Evolutionary conservation across 2,113 vertebrate genomes (phyloP).

Genomic region (Struthio camelus): DNA sequence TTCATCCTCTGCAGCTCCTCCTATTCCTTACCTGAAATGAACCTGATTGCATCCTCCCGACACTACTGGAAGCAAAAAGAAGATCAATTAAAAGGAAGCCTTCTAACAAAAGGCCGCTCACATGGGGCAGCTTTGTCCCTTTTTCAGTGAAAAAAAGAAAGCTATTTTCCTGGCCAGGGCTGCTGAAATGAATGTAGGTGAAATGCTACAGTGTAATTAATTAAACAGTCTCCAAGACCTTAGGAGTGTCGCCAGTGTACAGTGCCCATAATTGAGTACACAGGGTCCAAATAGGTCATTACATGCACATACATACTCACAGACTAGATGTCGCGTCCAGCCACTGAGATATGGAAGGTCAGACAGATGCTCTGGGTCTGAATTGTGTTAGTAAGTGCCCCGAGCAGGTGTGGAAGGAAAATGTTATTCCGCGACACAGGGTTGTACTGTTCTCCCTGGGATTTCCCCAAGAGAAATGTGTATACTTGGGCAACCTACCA

Average conservation of each 20-base stretch:
- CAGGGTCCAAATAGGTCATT: not conserved
- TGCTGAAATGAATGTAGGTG: not conserved
- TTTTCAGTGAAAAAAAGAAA: not conserved
- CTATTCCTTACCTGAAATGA: not conserved
- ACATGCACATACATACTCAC: not conserved
- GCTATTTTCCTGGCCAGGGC: not conserved
- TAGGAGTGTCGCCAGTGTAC: not conserved
- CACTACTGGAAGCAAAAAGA: not conserved
- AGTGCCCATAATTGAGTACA: not conserved
- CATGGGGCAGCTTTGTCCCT: not conserved
- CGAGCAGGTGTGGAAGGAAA: not conserved
- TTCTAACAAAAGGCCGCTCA: not conserved
- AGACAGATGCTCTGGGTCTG: no score
- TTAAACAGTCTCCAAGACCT: constrained; percentile 2
- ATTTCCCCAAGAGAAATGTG: not conserved
- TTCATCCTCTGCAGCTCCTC: not conserved
- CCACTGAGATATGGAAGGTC: not conserved
- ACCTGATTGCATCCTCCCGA: not conserved
- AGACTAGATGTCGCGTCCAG: not conserved
- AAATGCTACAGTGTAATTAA: constrained; percentile 24
- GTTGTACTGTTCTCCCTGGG: not conserved
- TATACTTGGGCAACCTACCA: fast-evolving
- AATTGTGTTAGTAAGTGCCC: not conserved
- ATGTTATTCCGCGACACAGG: no score
- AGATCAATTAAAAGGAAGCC: not conserved